These are phyloP conservation scores for Hydrozoanthus gracilis DNA, from an alignment of 92 coral and sea anemone genomes.

Conservation along the genomic window DNA sequence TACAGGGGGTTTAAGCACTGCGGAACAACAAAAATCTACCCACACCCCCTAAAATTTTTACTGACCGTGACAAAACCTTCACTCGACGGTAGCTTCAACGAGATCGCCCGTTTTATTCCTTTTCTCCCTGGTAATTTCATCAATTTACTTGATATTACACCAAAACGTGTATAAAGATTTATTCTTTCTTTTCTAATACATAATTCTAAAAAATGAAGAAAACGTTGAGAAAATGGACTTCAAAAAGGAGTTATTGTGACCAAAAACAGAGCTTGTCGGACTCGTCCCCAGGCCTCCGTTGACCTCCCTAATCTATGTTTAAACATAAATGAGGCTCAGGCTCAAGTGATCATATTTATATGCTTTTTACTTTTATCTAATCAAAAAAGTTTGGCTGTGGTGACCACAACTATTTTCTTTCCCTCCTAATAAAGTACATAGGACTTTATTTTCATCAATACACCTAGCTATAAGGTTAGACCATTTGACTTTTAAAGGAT, in stretches of 20 bases:
- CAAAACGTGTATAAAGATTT: not conserved
- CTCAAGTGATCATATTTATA: too few species aligned
- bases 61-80: slow-evolving; percentile 7
- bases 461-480: too few species aligned
- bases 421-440: too few species aligned
- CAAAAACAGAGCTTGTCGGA: not conserved
- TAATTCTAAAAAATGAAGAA: not conserved
- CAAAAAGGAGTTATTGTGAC: slow-evolving; percentile 6
- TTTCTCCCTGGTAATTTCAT: slow-evolving; percentile 6
- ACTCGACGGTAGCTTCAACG: not conserved
- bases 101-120: slow-evolving; percentile 8
- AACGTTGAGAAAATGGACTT: slow-evolving; percentile 10
- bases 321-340: too few species aligned
- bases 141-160: slow-evolving; percentile 13
- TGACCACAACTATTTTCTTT: too few species aligned
- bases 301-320: slow-evolving; percentile 23
- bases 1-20: not conserved
- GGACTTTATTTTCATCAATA: too few species aligned
- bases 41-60: slow-evolving; percentile 2
- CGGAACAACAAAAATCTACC: slow-evolving; percentile 12
- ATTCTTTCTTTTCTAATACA: not conserved
- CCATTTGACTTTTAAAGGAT: too few species aligned
- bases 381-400: too few species aligned
- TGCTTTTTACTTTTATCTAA: too few species aligned
- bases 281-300: slow-evolving; percentile 24